A percentile compares a stretch with the other conserved stretches of the same genome.
Evolutionary conservation across 2,888 invertebrate species (phyloP).

Genomic region (Ophonus ardosiacus): DNA sequence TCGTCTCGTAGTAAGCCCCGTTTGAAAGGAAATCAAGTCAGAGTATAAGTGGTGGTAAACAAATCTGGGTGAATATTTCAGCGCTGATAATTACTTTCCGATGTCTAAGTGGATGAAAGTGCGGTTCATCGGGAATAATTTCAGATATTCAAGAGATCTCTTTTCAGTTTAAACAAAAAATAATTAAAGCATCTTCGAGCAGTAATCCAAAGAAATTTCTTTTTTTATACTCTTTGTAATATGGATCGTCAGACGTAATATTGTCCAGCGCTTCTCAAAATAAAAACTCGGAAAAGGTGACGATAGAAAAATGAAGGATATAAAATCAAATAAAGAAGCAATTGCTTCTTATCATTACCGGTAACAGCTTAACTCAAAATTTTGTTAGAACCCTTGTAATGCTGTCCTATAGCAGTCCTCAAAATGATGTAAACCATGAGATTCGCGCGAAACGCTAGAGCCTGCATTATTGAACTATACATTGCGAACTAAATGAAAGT

Average conservation of each 20-base stretch:
- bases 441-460: too few relatives aligned
- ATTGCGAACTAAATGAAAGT: too few relatives aligned
- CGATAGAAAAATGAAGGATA: too few relatives aligned
- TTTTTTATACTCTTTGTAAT: constrained; percentile 52
- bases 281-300: background rate
- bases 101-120: constrained; percentile 21
- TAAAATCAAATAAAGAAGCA: too few relatives aligned
- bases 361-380: too few relatives aligned
- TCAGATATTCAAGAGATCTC: constrained; percentile 26
- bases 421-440: too few relatives aligned
- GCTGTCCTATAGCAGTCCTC: too few relatives aligned
- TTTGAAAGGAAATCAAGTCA: constrained; percentile 7
- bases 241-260: constrained; percentile 30
- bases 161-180: constrained; percentile 49
- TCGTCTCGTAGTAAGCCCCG: background rate
- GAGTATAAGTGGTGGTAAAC: constrained; percentile 14
- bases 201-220: constrained; percentile 23
- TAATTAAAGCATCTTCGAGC: constrained; percentile 51
- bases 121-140: constrained; percentile 1
- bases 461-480: too few relatives aligned
- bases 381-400: too few relatives aligned
- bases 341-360: too few relatives aligned
- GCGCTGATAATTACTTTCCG: constrained; percentile 29
- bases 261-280: background rate
- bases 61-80: background rate